A percentile compares a stretch with the other conserved stretches of the same genome.
phyloP scores from a whole-genome alignment of 1,140 invertebrate species.

The Saccostrea cuccullata region DNA sequence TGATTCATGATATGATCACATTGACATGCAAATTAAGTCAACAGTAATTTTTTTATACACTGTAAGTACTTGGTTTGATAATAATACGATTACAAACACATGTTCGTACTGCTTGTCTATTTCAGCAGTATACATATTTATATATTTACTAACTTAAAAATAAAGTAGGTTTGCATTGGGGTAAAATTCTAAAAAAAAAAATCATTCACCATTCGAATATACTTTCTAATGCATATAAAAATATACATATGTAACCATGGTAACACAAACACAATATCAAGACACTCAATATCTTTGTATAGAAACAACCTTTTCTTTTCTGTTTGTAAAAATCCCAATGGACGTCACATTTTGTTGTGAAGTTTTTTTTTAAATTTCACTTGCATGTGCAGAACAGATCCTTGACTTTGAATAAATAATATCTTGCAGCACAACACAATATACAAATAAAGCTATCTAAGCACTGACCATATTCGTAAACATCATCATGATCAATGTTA shows the following conservation, averaged over 20 bases:
- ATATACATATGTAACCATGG: slow-evolving; percentile 10
- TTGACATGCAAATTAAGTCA: background rate
- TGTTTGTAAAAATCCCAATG: background rate
- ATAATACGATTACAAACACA: background rate
- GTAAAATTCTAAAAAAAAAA: slow-evolving; percentile 7
- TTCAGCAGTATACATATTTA: background rate
- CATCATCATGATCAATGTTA: background rate
- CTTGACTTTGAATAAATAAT: background rate
- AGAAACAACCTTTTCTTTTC: background rate
- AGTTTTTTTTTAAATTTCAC: background rate
- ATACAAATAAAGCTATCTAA: background rate
- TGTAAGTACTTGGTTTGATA: too few relatives aligned
- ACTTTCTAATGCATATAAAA: slow-evolving; percentile 13
- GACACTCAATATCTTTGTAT: slow-evolving; percentile 15
- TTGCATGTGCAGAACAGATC: background rate
- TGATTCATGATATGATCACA: slow-evolving; percentile 33
- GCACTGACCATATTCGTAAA: background rate
- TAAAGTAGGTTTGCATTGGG: background rate
- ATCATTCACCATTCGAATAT: background rate
- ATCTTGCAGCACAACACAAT: slow-evolving; percentile 5
- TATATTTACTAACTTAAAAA: slow-evolving; percentile 26
- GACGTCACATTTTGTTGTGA: background rate
- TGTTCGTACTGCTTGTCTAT: background rate
- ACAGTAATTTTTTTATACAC: background rate
- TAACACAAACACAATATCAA: slow-evolving; percentile 25